These are phyloP conservation scores for Pedetes capensis DNA, from an alignment of 2,113 vertebrate genomes.

Conservation along the genomic window DNA sequence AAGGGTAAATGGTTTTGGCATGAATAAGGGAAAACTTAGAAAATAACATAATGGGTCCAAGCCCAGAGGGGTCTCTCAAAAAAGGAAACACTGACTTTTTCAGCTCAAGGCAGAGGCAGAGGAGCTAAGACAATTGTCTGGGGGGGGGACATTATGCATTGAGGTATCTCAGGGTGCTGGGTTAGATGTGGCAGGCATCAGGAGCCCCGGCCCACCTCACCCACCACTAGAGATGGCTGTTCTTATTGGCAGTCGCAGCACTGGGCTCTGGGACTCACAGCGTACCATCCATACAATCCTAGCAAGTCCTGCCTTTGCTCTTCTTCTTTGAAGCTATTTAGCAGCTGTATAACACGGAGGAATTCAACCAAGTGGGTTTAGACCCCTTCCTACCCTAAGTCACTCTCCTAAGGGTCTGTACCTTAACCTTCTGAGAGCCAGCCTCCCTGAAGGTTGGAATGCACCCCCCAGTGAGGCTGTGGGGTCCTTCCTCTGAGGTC, in stretches of 20 bases:
- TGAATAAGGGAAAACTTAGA: not conserved
- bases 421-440: not conserved
- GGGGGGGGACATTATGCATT: fast-evolving
- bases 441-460: not conserved
- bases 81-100: not conserved
- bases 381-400: not conserved
- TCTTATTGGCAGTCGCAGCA: not conserved
- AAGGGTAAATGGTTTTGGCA: not conserved
- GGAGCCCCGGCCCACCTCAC: too few species aligned
- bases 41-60: not conserved
- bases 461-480: fast-evolving
- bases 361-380: not conserved
- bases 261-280: fast-evolving
- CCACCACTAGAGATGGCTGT: fast-evolving
- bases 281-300: not conserved
- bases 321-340: not conserved
- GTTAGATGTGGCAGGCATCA: not conserved
- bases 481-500: not conserved
- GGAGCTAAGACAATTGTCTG: not conserved
- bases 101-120: not conserved
- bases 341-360: not conserved
- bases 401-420: not conserved
- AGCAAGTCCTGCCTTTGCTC: not conserved
- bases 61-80: not conserved
- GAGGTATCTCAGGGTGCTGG: too few species aligned